Evolutionary conservation across 2,797 vertebrate species (phyloP), one percentile per base, ranked within the genome.

Genomic region (Sebastolobus altivelis): DNA sequence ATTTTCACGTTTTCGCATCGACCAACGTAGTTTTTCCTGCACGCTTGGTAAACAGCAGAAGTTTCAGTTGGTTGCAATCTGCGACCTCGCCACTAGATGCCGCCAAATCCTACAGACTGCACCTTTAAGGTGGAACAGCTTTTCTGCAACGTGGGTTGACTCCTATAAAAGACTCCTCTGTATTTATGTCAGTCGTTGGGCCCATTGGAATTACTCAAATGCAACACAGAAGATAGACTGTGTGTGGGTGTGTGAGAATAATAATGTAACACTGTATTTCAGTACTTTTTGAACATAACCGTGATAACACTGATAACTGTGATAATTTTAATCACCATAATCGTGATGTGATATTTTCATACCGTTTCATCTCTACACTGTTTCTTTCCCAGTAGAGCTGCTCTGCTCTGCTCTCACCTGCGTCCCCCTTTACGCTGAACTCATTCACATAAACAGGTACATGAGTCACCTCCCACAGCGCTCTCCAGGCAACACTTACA

Each of bases 391-490:
- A 55, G 3, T 40, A 74, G 68, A 79, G 40, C 63, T 31, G 14
- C 81, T 62, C 62, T 52, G 61, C 74, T 55, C 65, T 54, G 11
- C 71, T 72, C 69, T 84, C 85, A 86, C 81, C 82, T 85, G 72
- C 46, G 55, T 79, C 70, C 60, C 55, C 52, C 25, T 25, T 77
- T 54, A 43, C 71, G 33, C 71, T 40, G 14, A 75, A 84, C 81
- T 58, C 63, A 69, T 77, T 74, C 85, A 87, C 81, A 82, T 78
- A 76, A 83, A 79, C 80, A 85, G 77, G 55, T 82, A 82, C 72
- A 80, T 4, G 62, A 83, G 63, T 81, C 71, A 67, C 79, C 84
- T 79, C 87, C 77, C 67, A 80, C 65, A 12, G 82, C n/a, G 66
- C 79, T 55, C 80, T 72, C 25, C 80, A 40, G 81, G 81, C 81